phyloP scores from a whole-genome alignment of 2,888 invertebrate species.

The Marasmarcha lunaedactyla region DNA sequence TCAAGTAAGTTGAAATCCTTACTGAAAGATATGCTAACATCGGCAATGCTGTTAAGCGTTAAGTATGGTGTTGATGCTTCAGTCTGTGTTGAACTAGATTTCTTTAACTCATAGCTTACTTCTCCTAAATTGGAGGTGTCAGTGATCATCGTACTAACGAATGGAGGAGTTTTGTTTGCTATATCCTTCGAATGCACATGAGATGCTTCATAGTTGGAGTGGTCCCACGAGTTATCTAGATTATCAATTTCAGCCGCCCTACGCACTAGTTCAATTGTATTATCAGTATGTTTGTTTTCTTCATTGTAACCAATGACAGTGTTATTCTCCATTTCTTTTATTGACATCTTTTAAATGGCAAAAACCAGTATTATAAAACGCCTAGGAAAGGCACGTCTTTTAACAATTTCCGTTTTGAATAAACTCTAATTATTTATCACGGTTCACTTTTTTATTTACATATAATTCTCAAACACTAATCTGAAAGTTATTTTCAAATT shows the following conservation, averaged over 20 bases:
- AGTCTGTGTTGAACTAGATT: slow-evolving; percentile 37
- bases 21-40: slow-evolving; percentile 37
- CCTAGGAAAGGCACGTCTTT: no score
- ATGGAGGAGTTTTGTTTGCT: slow-evolving; percentile 36
- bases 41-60: slow-evolving; percentile 25
- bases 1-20: slow-evolving; percentile 35
- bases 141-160: slow-evolving; percentile 36
- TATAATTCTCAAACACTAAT: no score
- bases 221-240: slow-evolving; percentile 46
- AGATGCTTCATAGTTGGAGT: slow-evolving; percentile 26
- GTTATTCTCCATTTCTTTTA: background rate
- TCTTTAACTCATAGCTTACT: slow-evolving; percentile 22
- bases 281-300: slow-evolving; percentile 13
- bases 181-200: slow-evolving; percentile 28
- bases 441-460: no score
- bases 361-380: no score
- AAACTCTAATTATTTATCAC: no score
- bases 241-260: slow-evolving; percentile 30
- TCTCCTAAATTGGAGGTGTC: slow-evolving; percentile 20
- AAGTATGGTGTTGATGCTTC: slow-evolving; percentile 27
- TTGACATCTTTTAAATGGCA: no score
- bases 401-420: no score
- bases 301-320: background rate
- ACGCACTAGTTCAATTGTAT: slow-evolving; percentile 45
- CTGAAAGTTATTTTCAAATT: no score